Evolutionary conservation across 2,797 vertebrate genomes (phyloP), one percentile per base, ranked within the genome.

Genomic region (Austrolebias charrua): DNA sequence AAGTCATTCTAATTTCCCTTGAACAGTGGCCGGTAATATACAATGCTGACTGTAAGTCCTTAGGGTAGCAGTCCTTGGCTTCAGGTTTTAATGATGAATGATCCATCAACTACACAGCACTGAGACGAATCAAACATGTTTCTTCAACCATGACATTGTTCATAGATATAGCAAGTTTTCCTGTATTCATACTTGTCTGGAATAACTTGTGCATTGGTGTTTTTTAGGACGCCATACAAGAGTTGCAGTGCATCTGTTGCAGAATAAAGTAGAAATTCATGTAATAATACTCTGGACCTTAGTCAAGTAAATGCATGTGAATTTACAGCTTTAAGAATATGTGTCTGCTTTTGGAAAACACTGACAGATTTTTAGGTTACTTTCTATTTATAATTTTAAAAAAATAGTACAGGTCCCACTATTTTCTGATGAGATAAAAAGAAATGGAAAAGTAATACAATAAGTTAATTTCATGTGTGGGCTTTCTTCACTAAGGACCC

Each of bases 1-100:
- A 81, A 82, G 78, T 87, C 78, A 76, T 66, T 78, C 65, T 82
- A 67, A 78, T 77, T 66, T 83, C 73, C 66, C 73, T 74, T 66
- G 59, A 84, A 78, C 73, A 63, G 47, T 63, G 50, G 20, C 67
- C 69, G 79, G 72, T 89, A 78, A 84, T 86, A 81, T 81, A 82
- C 75, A 72, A 80, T 77, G 69, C 66, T 64, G 69, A 71, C 63
- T 75, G 63, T 58, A 66, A 40, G 73, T 19, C 73, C 86, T 77
- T 59, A 69, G 35, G 81, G 76, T 79, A 78, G 15, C 61, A 44
- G 55, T 49, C 78, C 77, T 90, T 84, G 78, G 70, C 83, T 57
- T 71, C 59, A 70, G 79, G 74, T 75, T 78, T 69, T 80, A 78
- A 73, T 88, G 84, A 85, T 86, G 77, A 86, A 89, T 86, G 82